Percentiles rank a stretch among this genome's conserved stretches.
These are phyloP conservation scores for Fulica atra DNA, from an alignment of 2,113 vertebrate genomes.

Conservation along the genomic window DNA sequence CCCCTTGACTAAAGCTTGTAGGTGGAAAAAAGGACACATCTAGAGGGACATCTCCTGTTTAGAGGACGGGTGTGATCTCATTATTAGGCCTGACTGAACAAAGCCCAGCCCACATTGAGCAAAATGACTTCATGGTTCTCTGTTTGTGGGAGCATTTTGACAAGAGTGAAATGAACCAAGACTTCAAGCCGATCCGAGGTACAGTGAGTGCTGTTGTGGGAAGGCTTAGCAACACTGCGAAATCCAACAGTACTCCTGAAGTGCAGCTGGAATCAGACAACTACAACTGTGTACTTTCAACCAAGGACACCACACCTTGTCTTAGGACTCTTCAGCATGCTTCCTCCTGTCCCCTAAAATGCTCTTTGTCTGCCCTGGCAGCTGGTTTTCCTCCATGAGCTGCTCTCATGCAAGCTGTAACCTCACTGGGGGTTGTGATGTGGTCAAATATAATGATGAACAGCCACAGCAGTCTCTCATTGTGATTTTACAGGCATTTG, in stretches of 20 bases:
- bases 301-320: not conserved
- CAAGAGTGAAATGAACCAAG: not conserved
- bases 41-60: not conserved
- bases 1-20: not conserved
- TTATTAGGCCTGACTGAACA: not conserved
- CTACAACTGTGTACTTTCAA: not conserved
- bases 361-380: not conserved
- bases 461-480: not conserved
- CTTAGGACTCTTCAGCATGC: not conserved
- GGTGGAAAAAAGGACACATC: not conserved
- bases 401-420: not conserved
- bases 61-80: not conserved
- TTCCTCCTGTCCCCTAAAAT: not conserved
- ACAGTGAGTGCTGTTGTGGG: not conserved
- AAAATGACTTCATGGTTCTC: not conserved
- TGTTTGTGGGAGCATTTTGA: not conserved
- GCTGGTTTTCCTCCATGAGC: not conserved
- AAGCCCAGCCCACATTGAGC: not conserved
- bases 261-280: not conserved
- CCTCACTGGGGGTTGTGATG: not conserved
- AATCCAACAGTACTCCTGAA: not conserved
- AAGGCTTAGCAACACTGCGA: not conserved
- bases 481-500: not conserved
- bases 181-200: not conserved
- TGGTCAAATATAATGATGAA: not conserved